A percentile compares a stretch with the other conserved stretches of the same genome.
Conservation (phyloP, 2,888 invertebrate genomes). For the Mythimna impura region DNA sequence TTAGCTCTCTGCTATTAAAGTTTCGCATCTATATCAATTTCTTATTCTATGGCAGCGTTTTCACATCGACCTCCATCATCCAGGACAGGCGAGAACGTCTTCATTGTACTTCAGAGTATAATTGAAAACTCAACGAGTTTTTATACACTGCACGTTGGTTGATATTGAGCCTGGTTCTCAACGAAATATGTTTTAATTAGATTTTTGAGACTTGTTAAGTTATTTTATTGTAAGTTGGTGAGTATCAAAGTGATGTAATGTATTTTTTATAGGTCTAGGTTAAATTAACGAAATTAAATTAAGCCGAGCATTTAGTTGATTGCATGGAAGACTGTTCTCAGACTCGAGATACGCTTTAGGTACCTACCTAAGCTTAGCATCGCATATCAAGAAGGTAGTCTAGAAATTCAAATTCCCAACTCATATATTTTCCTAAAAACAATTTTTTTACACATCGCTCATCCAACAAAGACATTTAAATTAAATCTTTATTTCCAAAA, state of each 20-base stretch:
- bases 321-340: too few species aligned
- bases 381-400: too few species aligned
- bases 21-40: conserved; percentile 5
- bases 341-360: too few species aligned
- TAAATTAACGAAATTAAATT: background rate
- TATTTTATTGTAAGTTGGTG: background rate
- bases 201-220: background rate
- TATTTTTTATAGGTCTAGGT: background rate
- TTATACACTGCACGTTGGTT: conserved; percentile 35
- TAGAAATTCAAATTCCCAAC: too few species aligned
- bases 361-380: too few species aligned
- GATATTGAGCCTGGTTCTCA: conserved; percentile 13
- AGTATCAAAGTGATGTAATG: background rate
- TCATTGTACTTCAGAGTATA: conserved; percentile 71
- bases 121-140: conserved; percentile 70
- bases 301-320: too few species aligned
- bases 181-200: conserved; percentile 36
- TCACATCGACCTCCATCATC: conserved; percentile 74
- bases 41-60: conserved; percentile 62
- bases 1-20: background rate
- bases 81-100: conserved; percentile 74
- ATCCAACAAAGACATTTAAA: too few species aligned
- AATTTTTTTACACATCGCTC: too few species aligned
- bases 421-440: too few species aligned
- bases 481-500: too few species aligned